These are phyloP conservation scores for Pachyuromys duprasi DNA, from an alignment of 2,797 vertebrate species.

Conservation along the genomic window DNA sequence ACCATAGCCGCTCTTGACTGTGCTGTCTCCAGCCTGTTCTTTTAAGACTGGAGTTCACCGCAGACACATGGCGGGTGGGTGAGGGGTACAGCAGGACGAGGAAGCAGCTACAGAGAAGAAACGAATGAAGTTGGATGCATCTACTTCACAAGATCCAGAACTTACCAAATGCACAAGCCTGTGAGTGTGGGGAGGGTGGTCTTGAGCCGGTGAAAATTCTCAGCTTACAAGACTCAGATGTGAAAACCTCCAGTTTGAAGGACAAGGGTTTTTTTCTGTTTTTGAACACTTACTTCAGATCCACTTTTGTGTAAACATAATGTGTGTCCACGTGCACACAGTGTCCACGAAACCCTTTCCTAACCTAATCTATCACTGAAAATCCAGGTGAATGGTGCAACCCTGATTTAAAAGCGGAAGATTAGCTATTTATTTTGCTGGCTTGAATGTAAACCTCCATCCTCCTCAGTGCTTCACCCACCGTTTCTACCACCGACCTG, in stretches of 20 bases:
- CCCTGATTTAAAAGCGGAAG: background rate
- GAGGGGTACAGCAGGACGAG: background rate
- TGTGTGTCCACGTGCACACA: background rate
- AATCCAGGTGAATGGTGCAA: background rate
- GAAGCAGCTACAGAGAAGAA: background rate
- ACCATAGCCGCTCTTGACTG: background rate
- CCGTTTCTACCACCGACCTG: background rate
- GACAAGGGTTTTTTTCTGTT: background rate
- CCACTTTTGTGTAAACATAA: background rate
- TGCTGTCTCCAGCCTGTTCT: background rate
- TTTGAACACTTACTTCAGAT: background rate
- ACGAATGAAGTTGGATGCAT: background rate
- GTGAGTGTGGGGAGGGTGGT: background rate
- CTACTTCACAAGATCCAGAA: background rate
- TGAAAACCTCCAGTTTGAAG: background rate
- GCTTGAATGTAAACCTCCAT: background rate
- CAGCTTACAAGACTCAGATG: background rate
- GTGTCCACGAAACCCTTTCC: background rate
- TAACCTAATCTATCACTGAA: background rate
- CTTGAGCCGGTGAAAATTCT: fast-evolving
- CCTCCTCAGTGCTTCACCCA: background rate
- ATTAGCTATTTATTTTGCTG: background rate
- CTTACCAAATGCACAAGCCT: fast-evolving
- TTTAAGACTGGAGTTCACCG: background rate
- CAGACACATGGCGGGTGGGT: background rate